Evolutionary conservation across 2,113 vertebrate genomes (phyloP).

Genomic region (pig (Sus scrofa)): T2T-Sscrofa CM000824.6:68400501-68401000

Average conservation of each 20-base stretch:
- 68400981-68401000: not conserved
- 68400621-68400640: not conserved
- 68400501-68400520: not conserved
- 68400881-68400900: not conserved
- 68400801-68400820: not conserved
- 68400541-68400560: not conserved
- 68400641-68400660: not conserved
- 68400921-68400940: not conserved
- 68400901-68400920: not conserved
- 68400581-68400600: not conserved
- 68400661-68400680: not conserved
- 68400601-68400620: not conserved
- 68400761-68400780: not conserved
- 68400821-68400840: not conserved
- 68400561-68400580: not conserved
- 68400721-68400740: not conserved
- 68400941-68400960: not conserved
- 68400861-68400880: not conserved
- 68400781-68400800: not conserved
- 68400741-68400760: not conserved
- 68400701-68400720: not conserved
- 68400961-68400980: not conserved
- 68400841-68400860: not conserved
- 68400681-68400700: not conserved
- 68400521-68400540: not conserved